Percentiles rank a stretch among this genome's conserved stretches.
phyloP scores from a whole-genome alignment of 2,888 invertebrate species.

The Mimas tiliae region DNA sequence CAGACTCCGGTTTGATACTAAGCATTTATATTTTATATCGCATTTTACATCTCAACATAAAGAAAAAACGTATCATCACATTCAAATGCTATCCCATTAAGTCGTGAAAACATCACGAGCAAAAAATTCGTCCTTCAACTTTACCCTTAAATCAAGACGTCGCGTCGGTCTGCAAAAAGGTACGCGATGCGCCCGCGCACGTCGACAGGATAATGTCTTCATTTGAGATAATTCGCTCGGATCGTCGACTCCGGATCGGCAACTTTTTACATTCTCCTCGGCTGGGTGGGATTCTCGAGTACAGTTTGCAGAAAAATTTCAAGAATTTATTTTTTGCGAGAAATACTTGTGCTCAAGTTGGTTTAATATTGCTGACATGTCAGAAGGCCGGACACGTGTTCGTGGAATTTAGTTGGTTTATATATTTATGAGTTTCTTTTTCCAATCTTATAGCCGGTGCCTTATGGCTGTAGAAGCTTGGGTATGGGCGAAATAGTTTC shows the following conservation, averaged over 20 bases:
- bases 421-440: background rate
- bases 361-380: background rate
- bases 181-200: constrained; percentile 58
- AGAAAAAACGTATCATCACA: background rate
- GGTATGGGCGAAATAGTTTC: too few relatives aligned
- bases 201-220: constrained; percentile 76
- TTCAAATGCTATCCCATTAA: constrained; percentile 30
- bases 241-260: constrained; percentile 47
- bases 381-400: background rate
- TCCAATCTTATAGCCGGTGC: background rate
- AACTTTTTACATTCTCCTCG: constrained; percentile 65
- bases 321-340: background rate
- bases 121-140: constrained; percentile 56
- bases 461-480: too few relatives aligned
- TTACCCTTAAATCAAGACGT: constrained; percentile 47
- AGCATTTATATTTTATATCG: too few relatives aligned
- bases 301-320: constrained; percentile 44
- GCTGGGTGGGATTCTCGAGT: constrained; percentile 63
- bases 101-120: constrained; percentile 29
- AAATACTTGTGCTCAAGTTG: background rate
- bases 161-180: constrained; percentile 53
- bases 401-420: background rate
- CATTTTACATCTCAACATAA: too few relatives aligned
- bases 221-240: constrained; percentile 74
- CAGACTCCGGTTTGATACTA: too few relatives aligned